Evolutionary conservation across 2,797 vertebrate species (phyloP).

Genomic region (Trachurus trachurus): DNA sequence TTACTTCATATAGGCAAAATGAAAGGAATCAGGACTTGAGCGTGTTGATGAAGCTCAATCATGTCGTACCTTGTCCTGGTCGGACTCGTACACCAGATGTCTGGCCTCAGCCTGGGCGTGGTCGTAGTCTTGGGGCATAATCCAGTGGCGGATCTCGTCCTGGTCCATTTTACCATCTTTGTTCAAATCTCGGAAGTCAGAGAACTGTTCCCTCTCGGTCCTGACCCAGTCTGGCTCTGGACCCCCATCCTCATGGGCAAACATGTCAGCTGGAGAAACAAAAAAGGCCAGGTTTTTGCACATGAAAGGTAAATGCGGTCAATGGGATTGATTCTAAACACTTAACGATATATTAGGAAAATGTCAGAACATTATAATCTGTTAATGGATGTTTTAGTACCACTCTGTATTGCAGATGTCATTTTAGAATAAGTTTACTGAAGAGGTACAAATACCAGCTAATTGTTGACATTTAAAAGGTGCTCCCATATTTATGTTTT

Average conservation of each 20-base stretch:
- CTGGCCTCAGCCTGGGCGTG: constrained; percentile 96
- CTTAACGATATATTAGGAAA: neutral
- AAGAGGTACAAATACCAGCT: neutral
- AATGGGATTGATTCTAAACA: neutral
- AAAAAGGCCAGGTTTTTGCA: neutral
- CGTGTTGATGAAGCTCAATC: neutral
- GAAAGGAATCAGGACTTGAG: neutral
- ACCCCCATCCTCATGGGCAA: constrained; percentile 93
- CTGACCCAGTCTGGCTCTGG: constrained; percentile 97
- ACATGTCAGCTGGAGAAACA: constrained; percentile 95
- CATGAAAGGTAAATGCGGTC: neutral
- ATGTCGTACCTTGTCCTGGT: constrained; percentile 91
- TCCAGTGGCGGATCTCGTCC: constrained; percentile 97
- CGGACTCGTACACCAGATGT: constrained; percentile 96
- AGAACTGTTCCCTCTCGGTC: constrained; percentile 96
- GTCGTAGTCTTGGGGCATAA: constrained; percentile 97
- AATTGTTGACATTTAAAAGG: neutral
- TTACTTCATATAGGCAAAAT: neutral
- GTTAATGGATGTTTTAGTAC: neutral
- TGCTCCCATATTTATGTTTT: neutral
- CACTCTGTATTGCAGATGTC: neutral
- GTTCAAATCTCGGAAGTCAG: constrained; percentile 97
- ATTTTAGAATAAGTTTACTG: neutral
- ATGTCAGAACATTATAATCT: neutral
- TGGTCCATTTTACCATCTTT: constrained; percentile 98